Percentiles rank a stretch among this genome's conserved stretches.
phyloP scores from a whole-genome alignment of 2,888 invertebrate genomes.

The Mesorhabditis sp. region DNA sequence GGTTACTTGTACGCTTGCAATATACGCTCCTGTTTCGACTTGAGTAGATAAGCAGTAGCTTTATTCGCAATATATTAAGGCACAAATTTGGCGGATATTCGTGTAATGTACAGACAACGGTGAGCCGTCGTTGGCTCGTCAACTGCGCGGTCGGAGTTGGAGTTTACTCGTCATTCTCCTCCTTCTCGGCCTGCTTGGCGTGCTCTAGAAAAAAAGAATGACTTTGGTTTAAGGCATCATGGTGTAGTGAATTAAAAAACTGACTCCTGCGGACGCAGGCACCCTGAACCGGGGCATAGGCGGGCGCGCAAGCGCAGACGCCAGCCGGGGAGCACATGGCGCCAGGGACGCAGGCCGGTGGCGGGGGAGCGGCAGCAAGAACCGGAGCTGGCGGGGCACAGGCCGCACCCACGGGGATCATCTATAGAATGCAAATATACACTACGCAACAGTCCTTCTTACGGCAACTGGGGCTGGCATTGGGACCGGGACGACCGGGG shows the following conservation, averaged over 20 bases:
- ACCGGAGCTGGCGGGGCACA: constrained; percentile 8
- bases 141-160: background rate
- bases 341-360: constrained; percentile 34
- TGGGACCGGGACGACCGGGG: constrained; percentile 30
- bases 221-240: too few species aligned
- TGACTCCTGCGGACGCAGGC: constrained; percentile 41
- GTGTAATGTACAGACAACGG: too few species aligned
- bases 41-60: too few species aligned
- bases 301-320: constrained; percentile 37
- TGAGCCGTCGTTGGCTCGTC: too few species aligned
- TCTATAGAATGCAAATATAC: background rate
- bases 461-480: constrained; percentile 31
- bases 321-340: constrained; percentile 41
- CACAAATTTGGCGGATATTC: too few species aligned
- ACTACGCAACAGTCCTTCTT: constrained; percentile 7
- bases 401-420: constrained; percentile 1
- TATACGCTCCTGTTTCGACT: too few species aligned
- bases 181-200: constrained; percentile 6
- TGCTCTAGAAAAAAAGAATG: background rate
- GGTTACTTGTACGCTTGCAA: too few species aligned
- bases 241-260: too few species aligned
- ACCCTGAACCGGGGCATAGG: constrained; percentile 35
- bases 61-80: too few species aligned
- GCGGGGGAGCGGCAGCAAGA: constrained; percentile 19
- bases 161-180: background rate